Base-by-base conservation (phyloP, 2,888 invertebrate genomes). In the Tinea pellionella region DNA sequence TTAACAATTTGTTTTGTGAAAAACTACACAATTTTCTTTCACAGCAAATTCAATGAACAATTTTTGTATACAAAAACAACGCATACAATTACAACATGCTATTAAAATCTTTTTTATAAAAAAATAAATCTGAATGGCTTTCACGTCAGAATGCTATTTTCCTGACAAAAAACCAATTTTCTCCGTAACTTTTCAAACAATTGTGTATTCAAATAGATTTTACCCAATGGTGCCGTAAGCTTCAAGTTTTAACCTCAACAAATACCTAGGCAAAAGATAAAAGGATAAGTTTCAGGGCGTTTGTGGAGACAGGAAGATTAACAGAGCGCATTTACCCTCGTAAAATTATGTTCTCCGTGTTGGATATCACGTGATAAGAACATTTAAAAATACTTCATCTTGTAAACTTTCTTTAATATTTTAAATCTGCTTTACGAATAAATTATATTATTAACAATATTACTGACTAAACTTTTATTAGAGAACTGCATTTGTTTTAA, bases 181-280 rank as follows among this genome's bases (percentile, higher is more conserved):
- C 37, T 37, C 11, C n/a, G n/a, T 37, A 37, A 37, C 37, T 47
- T 47, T 47, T 47, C 13, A 2, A 47, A 47, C 47, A 47, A 47
- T 47, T 47, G 11, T 47, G 18, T 53, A 24, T 53, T 53, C 24
- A 24, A 53, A 53, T 53, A 53, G 53, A 24, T 53, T 53, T 24
- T 53, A 24, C 53, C 53, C 53, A 18, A 53, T 53, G 18, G 53
- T 24, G 53, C 24, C 18, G 53, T 53, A 19, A 53, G 24, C 53
- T 53, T 19, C 47, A 47, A 47, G 47, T 47, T 47, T 37, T 47
- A 47, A 47, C 47, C 47, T 16, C 47, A 47, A 16, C 13, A 47
- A 47, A 47, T 47, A 47, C 47, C 47, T 47, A 47, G 47, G 47
- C 47, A 47, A 15, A 47, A 47, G 47, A 47, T 47, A 47, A 47